Evolutionary conservation across 2,888 invertebrate species (phyloP).

Genomic region (Nemapogon koenigi): DNA sequence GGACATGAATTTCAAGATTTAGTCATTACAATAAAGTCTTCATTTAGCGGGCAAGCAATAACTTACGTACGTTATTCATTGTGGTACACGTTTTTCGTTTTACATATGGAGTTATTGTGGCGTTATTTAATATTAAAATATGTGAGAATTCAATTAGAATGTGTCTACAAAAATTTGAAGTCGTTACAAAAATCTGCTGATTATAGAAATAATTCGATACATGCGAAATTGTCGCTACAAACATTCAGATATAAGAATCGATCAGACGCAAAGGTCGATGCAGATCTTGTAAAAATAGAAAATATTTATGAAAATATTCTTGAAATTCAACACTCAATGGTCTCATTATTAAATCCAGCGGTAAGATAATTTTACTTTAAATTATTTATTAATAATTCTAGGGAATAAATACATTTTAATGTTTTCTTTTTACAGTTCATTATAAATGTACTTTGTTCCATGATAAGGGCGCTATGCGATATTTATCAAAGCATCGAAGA

Average conservation of each 20-base stretch:
- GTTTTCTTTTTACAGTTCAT: conserved; percentile 1
- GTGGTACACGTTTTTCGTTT: neutral
- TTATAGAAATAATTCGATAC: too few species aligned
- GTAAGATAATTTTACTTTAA: neutral
- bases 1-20: too few species aligned
- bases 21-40: too few species aligned
- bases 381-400: neutral
- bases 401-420: neutral
- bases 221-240: too few species aligned
- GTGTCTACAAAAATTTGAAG: too few species aligned
- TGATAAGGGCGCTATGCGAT: conserved; percentile 1
- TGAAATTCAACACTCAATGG: neutral
- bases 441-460: conserved; percentile 1
- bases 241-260: too few species aligned
- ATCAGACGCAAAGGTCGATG: too few species aligned
- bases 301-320: neutral
- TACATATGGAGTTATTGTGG: neutral
- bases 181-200: too few species aligned
- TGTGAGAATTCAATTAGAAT: conserved; percentile 1
- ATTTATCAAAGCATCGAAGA: neutral
- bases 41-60: too few species aligned
- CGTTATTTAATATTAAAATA: neutral
- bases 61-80: too few species aligned
- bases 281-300: neutral
- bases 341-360: neutral